Base-by-base conservation (phyloP, 2,113 vertebrate species). In the Sinocyclocheilus rhinocerous region DNA sequence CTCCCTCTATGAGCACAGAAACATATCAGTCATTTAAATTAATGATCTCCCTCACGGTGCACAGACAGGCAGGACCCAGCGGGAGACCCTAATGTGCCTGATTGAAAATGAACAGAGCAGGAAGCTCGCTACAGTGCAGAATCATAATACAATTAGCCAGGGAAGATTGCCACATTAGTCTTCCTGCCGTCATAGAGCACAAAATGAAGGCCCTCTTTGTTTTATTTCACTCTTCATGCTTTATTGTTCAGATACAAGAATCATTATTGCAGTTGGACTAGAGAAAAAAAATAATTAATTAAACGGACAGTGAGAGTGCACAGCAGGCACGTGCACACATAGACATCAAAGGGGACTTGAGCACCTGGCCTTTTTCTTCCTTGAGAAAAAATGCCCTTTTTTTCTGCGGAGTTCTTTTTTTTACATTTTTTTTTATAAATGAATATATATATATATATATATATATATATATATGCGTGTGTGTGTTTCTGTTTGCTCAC, bases 101-200 rank as follows among this genome's bases (percentile, higher is more conserved):
- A 91, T 90, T 90, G 91, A 92, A 90, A 89, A 89, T 89, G 89
- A 90, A 88, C 89, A 89, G 89, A 91, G 87, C 85, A 91, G 89
- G 91, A 92, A 90, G 89, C 85, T 83, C 81, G 76, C 88, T 81
- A 90, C 89, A 84, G 80, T 83, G 87, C 87, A 89, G 89, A 90
- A 91, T 92, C 89, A 90, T 91, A 92, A 92, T 90, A 90, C 89
- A 92, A 92, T 91, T 91, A 92, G 88, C 83, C 83, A 81, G 79
- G 85, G 67, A 81, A 92, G 90, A 92, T 92, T 91, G 90, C 88
- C 85, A 87, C 90, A 92, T 92, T 90, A 90, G 87, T 92, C 90
- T 90, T 91, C 85, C 85, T 83, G 69, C 84, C 86, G 80, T 89
- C 89, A 91, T 87, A 86, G 85, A 89, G 87, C 42, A 42, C 42